phyloP scores from a whole-genome alignment of 2,888 invertebrate genomes.

The Dolomedes plantarius region DNA sequence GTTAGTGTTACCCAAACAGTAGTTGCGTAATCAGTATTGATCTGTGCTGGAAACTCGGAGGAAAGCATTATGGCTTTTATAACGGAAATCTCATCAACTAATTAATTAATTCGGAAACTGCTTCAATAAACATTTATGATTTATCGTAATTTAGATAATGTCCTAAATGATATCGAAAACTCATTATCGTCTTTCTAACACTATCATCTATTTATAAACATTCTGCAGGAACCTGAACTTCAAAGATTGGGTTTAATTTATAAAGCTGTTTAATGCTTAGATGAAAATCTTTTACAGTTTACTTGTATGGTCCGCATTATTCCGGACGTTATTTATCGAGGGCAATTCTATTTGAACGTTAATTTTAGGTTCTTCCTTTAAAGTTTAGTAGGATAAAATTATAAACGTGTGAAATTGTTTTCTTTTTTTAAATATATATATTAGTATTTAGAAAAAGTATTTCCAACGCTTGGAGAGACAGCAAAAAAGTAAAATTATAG shows the following conservation, averaged over 20 bases:
- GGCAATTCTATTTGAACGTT: background rate
- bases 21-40: slow-evolving; percentile 7
- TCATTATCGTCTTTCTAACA: slow-evolving; percentile 22
- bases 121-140: slow-evolving; percentile 51
- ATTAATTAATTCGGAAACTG: slow-evolving; percentile 55
- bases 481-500: too few species aligned
- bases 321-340: background rate
- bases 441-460: too few species aligned
- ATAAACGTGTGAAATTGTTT: too few species aligned
- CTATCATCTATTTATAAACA: background rate
- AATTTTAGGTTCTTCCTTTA: too few species aligned
- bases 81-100: slow-evolving; percentile 41
- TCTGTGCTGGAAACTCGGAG: background rate
- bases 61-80: slow-evolving; percentile 8
- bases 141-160: slow-evolving; percentile 38
- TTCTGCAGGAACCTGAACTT: background rate
- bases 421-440: too few species aligned
- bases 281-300: background rate
- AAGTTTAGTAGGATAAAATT: too few species aligned
- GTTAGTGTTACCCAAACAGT: too few species aligned
- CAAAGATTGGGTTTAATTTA: background rate
- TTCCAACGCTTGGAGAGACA: too few species aligned
- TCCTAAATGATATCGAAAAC: slow-evolving; percentile 13
- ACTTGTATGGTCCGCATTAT: background rate
- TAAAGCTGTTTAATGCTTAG: background rate